Conservation (phyloP, 2,888 invertebrate genomes). For the Cremastinae sp. region DNA sequence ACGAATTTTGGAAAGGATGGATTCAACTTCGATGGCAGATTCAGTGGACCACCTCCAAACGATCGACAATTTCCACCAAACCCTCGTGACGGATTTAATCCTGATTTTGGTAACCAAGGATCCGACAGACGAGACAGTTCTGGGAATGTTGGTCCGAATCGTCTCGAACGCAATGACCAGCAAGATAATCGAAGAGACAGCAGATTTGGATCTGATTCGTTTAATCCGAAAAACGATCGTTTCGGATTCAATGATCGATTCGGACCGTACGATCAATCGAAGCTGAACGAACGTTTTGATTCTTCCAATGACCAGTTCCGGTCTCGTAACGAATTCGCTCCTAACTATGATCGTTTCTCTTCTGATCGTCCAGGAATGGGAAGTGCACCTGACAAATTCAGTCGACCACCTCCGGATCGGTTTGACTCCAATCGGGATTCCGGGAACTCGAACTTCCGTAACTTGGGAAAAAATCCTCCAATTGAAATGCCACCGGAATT, state of each 20-base stretch:
- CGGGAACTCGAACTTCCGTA: slow-evolving; percentile 62
- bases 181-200: slow-evolving; percentile 49
- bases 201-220: slow-evolving; percentile 25
- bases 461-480: slow-evolving; percentile 62
- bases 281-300: slow-evolving; percentile 42
- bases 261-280: slow-evolving; percentile 22
- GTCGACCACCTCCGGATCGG: slow-evolving; percentile 56
- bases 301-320: slow-evolving; percentile 44
- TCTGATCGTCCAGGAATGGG: slow-evolving; percentile 43
- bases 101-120: slow-evolving; percentile 62
- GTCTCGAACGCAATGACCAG: slow-evolving; percentile 49
- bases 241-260: slow-evolving; percentile 46
- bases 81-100: slow-evolving; percentile 51
- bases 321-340: slow-evolving; percentile 16
- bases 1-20: slow-evolving; percentile 39
- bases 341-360: slow-evolving; percentile 46
- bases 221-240: slow-evolving; percentile 57
- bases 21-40: slow-evolving; percentile 47
- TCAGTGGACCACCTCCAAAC: slow-evolving; percentile 48
- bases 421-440: slow-evolving; percentile 66
- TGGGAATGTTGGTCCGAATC: slow-evolving; percentile 35
- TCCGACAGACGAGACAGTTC: slow-evolving; percentile 51
- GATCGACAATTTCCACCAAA: slow-evolving; percentile 3
- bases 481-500: slow-evolving; percentile 74
- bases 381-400: slow-evolving; percentile 62